Evolutionary conservation across 1,140 invertebrate genomes (phyloP).

Genomic region (Magallana angulata): DNA sequence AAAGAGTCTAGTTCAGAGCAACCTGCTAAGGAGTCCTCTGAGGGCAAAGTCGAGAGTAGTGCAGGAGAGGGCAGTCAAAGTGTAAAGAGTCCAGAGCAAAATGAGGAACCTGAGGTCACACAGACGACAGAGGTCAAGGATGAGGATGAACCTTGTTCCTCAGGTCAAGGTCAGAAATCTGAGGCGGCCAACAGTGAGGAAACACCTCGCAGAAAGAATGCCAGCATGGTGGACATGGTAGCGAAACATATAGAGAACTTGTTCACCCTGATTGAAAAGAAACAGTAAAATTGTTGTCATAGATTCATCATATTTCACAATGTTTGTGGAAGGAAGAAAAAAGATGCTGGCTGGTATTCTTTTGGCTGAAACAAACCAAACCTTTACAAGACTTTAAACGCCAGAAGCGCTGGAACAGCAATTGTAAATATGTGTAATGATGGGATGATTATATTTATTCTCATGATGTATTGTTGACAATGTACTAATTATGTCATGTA

Average conservation of each 20-base stretch:
- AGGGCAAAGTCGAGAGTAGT: constrained; percentile 43
- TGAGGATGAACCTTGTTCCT: constrained; percentile 38
- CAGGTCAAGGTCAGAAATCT: constrained; percentile 3
- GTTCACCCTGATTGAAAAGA: constrained; percentile 67
- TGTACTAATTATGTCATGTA: too few species aligned
- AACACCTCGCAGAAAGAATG: constrained; percentile 59
- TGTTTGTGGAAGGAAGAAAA: background rate
- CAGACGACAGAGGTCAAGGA: constrained; percentile 24
- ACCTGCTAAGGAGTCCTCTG: constrained; percentile 38
- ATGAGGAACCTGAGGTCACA: background rate
- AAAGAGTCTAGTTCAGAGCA: constrained; percentile 9
- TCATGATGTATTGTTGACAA: too few species aligned
- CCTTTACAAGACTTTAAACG: too few species aligned
- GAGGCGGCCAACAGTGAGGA: constrained; percentile 23
- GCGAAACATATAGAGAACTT: constrained; percentile 72
- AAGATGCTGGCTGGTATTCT: too few species aligned
- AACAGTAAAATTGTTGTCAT: constrained; percentile 34
- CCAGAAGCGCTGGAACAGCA: too few species aligned
- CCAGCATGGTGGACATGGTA: constrained; percentile 68
- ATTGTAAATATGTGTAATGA: too few species aligned
- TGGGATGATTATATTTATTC: too few species aligned
- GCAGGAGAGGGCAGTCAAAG: constrained; percentile 13
- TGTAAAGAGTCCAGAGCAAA: background rate
- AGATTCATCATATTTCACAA: background rate
- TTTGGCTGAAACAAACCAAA: too few species aligned